Percentiles rank a stretch among this genome's conserved stretches.
These are phyloP conservation scores for Butorides virescens DNA, from an alignment of 2,113 vertebrate species.

Conservation along the genomic window DNA sequence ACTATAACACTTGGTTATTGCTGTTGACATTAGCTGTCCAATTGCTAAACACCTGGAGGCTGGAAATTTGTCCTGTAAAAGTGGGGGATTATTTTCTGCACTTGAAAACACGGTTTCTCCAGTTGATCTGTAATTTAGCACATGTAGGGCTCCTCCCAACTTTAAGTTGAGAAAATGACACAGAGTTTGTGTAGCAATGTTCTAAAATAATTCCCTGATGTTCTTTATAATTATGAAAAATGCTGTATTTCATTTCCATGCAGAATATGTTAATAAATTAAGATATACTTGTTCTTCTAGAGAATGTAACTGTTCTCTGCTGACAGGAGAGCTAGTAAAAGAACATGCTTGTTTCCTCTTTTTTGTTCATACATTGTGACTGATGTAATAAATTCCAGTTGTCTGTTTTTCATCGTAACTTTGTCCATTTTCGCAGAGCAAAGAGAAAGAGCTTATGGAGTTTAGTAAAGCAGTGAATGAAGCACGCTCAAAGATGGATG, in stretches of 20 bases:
- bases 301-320: background rate
- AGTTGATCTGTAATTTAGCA: background rate
- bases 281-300: background rate
- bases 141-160: background rate
- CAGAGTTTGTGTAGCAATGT: background rate
- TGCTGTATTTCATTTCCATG: background rate
- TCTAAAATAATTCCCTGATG: background rate
- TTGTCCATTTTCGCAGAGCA: constrained; percentile 71
- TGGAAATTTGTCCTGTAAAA: background rate
- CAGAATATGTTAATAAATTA: background rate
- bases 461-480: constrained; percentile 89
- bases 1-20: background rate
- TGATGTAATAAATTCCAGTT: background rate
- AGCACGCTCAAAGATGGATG: constrained; percentile 86
- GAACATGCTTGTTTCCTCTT: background rate
- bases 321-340: background rate
- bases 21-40: background rate
- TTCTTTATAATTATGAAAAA: background rate
- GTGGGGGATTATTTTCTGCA: background rate
- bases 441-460: constrained; percentile 90
- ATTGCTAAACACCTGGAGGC: background rate
- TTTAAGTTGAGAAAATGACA: background rate
- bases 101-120: background rate
- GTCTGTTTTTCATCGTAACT: background rate
- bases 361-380: background rate